Base-by-base conservation (phyloP, 2,888 invertebrate species). In the Dugesia japonica region DNA sequence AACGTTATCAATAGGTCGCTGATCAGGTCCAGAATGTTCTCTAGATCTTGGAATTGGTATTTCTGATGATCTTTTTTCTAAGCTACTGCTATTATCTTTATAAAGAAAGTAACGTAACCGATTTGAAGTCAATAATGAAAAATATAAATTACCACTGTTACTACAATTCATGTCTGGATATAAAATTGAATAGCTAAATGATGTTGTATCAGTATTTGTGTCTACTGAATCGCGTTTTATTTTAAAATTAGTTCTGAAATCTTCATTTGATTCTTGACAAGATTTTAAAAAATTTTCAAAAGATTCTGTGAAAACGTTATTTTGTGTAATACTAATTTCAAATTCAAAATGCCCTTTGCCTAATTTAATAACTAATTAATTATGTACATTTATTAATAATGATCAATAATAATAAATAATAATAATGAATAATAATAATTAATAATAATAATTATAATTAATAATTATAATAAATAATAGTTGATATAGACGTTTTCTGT, bases 171-270 rank as follows among this genome's bases (percentile, higher is more conserved):
- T 56, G 17, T 56, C 56, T 56, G 4, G 56, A n/a, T 23, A 13
- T n/a, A 56, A 56, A 56, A 56, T 56, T n/a, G 56, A 56, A 56
- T 56, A 56, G 17, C 56, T 56, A n/a, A 56, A 56, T 56, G 56
- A 56, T 56, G 56, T 56, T n/a, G 56, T 13, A 23, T 56, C 56
- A 7, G 4, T n/a, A 56, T 56, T 56, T n/a, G 56, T 56, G n/a
- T 56, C 56, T 13, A 56, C 7, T 13, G 56, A 56, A 56, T 56
- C 56, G n/a, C 56, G 56, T 23, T 56, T 56, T 4, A 23, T 56
- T 23, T 56, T 56, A 56, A 56, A 56, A n/a, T 56, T 56, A 56
- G 56, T 56, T 56, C 17, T 56, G 56, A 56, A 56, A 20, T 56
- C 56, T 56, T n/a, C n/a, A 56, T 56, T 56, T 23, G 20, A 4